A percentile compares a stretch with the other conserved stretches of the same genome.
Conservation (phyloP, 2,888 invertebrate genomes). For the Trachelus iudaicus region DNA sequence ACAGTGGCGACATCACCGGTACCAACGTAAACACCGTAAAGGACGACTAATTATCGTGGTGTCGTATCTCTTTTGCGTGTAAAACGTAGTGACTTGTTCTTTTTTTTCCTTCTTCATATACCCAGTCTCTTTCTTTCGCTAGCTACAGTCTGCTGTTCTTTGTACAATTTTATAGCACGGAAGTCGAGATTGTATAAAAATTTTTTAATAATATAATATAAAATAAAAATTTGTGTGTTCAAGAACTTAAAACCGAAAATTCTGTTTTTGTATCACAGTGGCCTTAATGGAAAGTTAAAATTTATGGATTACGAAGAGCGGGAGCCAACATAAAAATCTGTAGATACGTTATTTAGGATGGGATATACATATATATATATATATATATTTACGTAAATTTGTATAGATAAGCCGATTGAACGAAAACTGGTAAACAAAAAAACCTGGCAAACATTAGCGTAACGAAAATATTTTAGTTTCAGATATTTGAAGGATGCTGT, state of each 20-base stretch:
- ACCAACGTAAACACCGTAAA: not conserved
- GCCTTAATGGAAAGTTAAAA: not conserved
- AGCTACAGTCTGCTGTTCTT: not conserved
- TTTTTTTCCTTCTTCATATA: not conserved
- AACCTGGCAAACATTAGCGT: not conserved
- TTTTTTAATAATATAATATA: too few species aligned
- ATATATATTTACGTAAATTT: too few species aligned
- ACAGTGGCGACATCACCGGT: not conserved
- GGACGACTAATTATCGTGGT: not conserved
- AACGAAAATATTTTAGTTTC: not conserved
- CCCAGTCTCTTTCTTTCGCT: not conserved
- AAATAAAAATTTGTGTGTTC: not conserved
- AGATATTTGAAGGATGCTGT: not conserved
- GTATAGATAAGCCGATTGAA: not conserved
- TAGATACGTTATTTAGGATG: not conserved
- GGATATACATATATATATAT: too few species aligned
- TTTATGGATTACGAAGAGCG: not conserved
- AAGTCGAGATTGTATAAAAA: not conserved
- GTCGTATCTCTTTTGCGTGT: not conserved
- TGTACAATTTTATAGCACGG: not conserved
- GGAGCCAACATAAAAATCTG: not conserved
- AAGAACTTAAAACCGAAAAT: not conserved
- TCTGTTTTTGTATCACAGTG: not conserved
- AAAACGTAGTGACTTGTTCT: not conserved
- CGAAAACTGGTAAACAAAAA: not conserved